Base-by-base conservation (phyloP, 2,113 vertebrate genomes). In the Bubo bubo region DNA sequence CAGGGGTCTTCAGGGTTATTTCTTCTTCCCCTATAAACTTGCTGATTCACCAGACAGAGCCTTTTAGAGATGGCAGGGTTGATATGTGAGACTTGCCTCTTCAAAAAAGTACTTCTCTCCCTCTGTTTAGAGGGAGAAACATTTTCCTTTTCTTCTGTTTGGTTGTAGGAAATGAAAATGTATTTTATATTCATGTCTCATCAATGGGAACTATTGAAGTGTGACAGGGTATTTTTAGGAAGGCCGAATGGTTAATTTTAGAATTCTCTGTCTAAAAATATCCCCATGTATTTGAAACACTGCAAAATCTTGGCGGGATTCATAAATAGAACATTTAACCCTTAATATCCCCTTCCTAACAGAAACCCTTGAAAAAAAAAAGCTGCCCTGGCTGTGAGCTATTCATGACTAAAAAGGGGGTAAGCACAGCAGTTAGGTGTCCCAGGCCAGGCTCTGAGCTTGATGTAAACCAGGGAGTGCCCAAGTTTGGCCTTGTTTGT, bases 191-290 rank as follows among this genome's bases (percentile, higher is more conserved):
- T 97, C 88, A 66, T 47, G 14, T 67, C 79, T 68, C 84, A 75
- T 91, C 84, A 91, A 43, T 63, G n/a, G 43, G 66, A 95, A 23
- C 53, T 90, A 73, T 10, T 90, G 91, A 95, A 93, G 77, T n/a
- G 62, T 71, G 73, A 19, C 90, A 39, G 58, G 45, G 24, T 91
- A 92, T 91, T 94, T 91, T 95, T 83, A 90, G 68, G 71, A 90
- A 92, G 83, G 76, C 50, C 2, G 6, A 68, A 55, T 21, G 14
- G 71, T 63, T 91, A 95, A 89, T 91, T 97, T 96, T 90, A 80
- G 92, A 94, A 45, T 71, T 67, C 50, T 77, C 23, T 62, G 39
- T 37, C 88, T 90, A 93, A 95, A 96, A 92, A 93, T 92, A 93
- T 1, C 34, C 27, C 18, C 20, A 20, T 43, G 3, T 62, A 75